Conservation (phyloP, 2,113 vertebrate species). For the Narcine bancroftii region DNA sequence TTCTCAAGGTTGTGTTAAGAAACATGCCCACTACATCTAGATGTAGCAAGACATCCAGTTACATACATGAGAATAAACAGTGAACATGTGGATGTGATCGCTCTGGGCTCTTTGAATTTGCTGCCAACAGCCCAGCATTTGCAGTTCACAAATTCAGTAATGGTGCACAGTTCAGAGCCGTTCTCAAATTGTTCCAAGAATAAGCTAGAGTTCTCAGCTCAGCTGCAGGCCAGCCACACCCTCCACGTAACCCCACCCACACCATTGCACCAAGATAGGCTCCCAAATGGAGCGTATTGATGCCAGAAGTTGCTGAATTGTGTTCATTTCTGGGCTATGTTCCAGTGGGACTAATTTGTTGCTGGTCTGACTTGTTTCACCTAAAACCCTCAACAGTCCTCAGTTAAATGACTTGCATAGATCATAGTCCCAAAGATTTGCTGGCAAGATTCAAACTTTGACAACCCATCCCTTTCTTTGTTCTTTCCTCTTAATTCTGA, state of each 20-base stretch:
- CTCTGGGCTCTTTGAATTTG: background rate
- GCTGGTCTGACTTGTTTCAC: background rate
- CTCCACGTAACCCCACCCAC: background rate
- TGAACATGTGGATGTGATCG: background rate
- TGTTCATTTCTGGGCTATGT: background rate
- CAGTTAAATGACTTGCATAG: background rate
- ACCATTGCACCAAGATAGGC: background rate
- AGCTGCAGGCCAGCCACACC: background rate
- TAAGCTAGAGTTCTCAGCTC: background rate
- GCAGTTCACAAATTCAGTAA: background rate
- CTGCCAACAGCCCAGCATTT: background rate
- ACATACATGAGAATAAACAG: background rate
- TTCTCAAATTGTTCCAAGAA: conserved; percentile 22
- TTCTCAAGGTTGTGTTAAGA: background rate
- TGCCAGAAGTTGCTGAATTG: background rate
- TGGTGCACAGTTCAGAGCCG: background rate
- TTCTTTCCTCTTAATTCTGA: background rate
- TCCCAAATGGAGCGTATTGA: background rate
- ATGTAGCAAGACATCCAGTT: background rate
- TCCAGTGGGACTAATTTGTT: background rate
- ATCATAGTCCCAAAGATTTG: background rate
- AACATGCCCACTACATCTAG: background rate
- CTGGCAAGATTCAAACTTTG: background rate
- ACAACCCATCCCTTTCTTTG: conserved; percentile 1
- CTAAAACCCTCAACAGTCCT: background rate